Percentiles rank a stretch among this genome's conserved stretches.
Evolutionary conservation across 2,797 vertebrate genomes (phyloP).

Genomic region (Notamacropus eugenii): DNA sequence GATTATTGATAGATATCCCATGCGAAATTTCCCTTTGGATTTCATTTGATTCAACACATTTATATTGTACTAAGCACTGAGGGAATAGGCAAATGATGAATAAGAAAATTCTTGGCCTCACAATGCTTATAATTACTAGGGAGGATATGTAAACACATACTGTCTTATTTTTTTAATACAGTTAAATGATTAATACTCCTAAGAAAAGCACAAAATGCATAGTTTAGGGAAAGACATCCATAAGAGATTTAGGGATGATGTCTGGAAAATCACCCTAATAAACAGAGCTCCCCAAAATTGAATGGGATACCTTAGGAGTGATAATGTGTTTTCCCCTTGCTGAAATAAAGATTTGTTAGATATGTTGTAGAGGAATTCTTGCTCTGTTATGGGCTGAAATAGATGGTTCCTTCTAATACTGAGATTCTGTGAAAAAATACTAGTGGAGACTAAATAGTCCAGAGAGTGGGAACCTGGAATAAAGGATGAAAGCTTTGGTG

Average conservation of each 20-base stretch:
- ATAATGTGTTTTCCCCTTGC: rapidly evolving
- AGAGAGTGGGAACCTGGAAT: background rate
- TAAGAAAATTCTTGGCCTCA: background rate
- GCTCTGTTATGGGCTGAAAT: background rate
- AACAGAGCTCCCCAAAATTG: background rate
- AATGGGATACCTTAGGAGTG: background rate
- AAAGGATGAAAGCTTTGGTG: background rate
- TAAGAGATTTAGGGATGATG: background rate
- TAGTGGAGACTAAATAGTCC: background rate
- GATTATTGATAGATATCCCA: background rate
- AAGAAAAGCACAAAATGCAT: background rate
- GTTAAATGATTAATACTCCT: background rate
- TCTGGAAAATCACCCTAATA: background rate
- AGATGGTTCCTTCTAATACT: background rate
- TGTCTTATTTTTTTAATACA: background rate
- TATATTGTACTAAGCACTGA: background rate
- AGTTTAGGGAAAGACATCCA: background rate
- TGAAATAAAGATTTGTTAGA: background rate
- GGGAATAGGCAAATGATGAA: background rate
- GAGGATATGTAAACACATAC: background rate
- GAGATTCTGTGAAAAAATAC: background rate
- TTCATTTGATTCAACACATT: background rate
- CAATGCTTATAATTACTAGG: background rate
- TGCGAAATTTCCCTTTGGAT: background rate
- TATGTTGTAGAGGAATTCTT: background rate